Base-by-base conservation (phyloP, 2,113 vertebrate species). In the Eulemur macaco region DNA sequence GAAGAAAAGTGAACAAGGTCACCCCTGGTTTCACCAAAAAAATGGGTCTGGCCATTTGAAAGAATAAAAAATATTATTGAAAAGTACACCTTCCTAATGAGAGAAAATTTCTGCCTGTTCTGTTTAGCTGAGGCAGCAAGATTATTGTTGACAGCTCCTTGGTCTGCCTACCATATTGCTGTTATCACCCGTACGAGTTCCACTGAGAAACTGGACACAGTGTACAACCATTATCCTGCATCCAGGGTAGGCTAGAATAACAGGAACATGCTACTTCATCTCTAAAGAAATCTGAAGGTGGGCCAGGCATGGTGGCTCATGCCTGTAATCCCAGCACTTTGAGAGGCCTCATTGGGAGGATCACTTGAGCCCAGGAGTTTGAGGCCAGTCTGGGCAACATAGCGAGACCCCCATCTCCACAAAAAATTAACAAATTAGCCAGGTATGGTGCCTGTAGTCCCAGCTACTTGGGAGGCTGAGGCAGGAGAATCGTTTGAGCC, bases 111-210 rank as follows among this genome's bases (percentile, higher is more conserved):
- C 80, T 54, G 20, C 31, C 54, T 86, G 4, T 14, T 64, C 23
- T 15, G 17, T 8, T 68, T 20, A 45, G 71, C 29, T 1, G 47
- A 81, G 76, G 87, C 20, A 34, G 15, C 17, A 5, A 37, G 10
- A 25, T 54, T 2, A 0, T 11, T 5, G 50, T 6, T 47, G 3
- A 47, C 4, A 37, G 15, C 18, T 58, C 4, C 17, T 3, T 0
- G 6, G 52, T 31, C 56, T 20, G 60, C 5, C 50, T 15, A 7
- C 25, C 6, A 29, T 5, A 2, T 12, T 14, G 27, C 77, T 58
- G 27, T 42, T 29, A 17, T 31, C 37, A 31, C 20, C 63, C 25
- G 15, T 0, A 29, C 21, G 34, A 80, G 68, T 23, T 0, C 52
- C 11, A 6, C 0, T 25, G 45, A 52, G 56, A 45, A 45, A 37